phyloP scores from a whole-genome alignment of 2,888 invertebrate genomes.

The Agriopis aurantiaria region DNA sequence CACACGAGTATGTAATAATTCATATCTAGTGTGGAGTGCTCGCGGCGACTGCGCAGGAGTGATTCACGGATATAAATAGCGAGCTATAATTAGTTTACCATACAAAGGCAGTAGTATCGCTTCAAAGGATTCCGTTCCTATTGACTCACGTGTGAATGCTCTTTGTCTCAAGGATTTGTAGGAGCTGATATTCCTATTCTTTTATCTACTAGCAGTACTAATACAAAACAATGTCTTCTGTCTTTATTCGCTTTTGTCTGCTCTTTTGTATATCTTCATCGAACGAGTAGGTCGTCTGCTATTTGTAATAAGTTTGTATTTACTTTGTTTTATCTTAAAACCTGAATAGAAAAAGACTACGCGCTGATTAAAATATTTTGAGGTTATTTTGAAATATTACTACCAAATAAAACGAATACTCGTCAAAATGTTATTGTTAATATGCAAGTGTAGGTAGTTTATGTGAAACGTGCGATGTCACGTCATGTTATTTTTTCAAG shows the following conservation, averaged over 20 bases:
- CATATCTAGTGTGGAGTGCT: constrained; percentile 57
- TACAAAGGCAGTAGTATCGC: constrained; percentile 67
- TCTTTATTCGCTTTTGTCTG: not conserved
- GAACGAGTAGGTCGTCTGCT: too few species aligned
- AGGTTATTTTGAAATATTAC: too few species aligned
- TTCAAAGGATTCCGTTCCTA: constrained; percentile 62
- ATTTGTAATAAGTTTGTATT: too few species aligned
- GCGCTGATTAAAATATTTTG: too few species aligned
- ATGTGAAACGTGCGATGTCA: too few species aligned
- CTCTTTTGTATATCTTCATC: not conserved
- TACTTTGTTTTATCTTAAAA: too few species aligned
- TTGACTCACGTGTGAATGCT: constrained; percentile 65
- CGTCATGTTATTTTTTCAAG: not conserved
- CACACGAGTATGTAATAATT: constrained; percentile 61
- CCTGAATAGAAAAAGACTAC: too few species aligned
- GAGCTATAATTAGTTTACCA: constrained; percentile 73
- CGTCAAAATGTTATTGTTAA: too few species aligned
- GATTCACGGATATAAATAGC: constrained; percentile 75
- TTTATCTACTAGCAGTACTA: constrained; percentile 7
- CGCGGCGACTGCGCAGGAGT: constrained; percentile 66
- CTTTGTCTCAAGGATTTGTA: constrained; percentile 61
- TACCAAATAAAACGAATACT: too few species aligned
- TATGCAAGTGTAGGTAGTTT: too few species aligned
- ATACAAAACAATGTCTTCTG: not conserved
- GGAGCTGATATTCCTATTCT: constrained; percentile 26